phyloP scores from a whole-genome alignment of 2,113 vertebrate species.

The Archilochus colubris region DNA sequence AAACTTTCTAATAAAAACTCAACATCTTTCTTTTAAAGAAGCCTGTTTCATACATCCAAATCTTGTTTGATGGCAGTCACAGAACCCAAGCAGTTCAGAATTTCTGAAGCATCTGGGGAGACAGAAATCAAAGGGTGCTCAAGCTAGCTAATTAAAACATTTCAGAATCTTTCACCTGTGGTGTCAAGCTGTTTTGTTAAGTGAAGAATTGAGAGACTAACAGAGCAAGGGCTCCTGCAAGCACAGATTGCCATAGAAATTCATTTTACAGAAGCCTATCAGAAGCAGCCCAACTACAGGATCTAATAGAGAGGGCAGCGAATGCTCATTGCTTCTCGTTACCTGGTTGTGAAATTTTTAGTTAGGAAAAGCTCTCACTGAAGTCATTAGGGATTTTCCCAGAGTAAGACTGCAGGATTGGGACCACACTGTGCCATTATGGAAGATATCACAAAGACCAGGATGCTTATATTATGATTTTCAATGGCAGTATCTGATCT shows the following conservation, averaged over 20 bases:
- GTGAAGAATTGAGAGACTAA: constrained; percentile 45
- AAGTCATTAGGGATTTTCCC: constrained; percentile 57
- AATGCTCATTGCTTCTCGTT: constrained; percentile 56
- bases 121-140: constrained; percentile 58
- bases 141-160: constrained; percentile 70
- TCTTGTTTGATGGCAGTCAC: constrained; percentile 34
- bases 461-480: constrained; percentile 4
- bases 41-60: not conserved
- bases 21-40: not conserved
- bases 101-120: constrained; percentile 40
- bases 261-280: constrained; percentile 51
- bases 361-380: constrained; percentile 18
- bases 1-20: not conserved
- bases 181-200: constrained; percentile 65
- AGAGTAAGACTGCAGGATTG: constrained; percentile 35
- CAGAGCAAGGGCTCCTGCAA: constrained; percentile 49
- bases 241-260: constrained; percentile 50
- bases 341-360: constrained; percentile 36
- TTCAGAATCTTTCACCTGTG: constrained; percentile 64
- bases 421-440: constrained; percentile 64
- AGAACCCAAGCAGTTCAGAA: constrained; percentile 2
- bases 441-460: constrained; percentile 40
- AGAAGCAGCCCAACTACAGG: constrained; percentile 44
- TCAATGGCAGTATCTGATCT: constrained; percentile 37
- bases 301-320: constrained; percentile 64